Conservation (phyloP, 2,797 vertebrate genomes). For the Odontamblyopus lacepedii region DNA sequence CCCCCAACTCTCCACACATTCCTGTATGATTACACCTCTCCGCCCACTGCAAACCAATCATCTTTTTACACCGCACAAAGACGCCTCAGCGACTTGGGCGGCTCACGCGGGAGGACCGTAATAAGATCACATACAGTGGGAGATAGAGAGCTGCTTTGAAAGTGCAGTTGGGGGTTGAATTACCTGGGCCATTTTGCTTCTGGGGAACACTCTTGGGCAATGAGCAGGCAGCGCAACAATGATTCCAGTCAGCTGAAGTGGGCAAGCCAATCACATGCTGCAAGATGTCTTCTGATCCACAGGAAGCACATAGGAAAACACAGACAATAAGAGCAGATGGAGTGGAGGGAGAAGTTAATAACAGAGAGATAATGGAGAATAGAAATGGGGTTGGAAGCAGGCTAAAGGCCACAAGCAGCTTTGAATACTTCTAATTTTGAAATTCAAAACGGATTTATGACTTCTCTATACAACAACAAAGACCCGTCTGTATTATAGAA, state of each 20-base stretch:
- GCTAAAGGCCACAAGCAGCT: constrained; percentile 11
- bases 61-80: constrained; percentile 29
- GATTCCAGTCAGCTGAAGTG: constrained; percentile 42
- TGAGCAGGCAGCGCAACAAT: constrained; percentile 19
- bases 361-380: constrained; percentile 15
- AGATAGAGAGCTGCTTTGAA: constrained; percentile 25
- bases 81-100: constrained; percentile 7
- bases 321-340: constrained; percentile 26
- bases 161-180: constrained; percentile 25
- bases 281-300: constrained; percentile 26
- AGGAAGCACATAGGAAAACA: constrained; percentile 17
- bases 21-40: constrained; percentile 38
- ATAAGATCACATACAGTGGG: constrained; percentile 21
- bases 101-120: constrained; percentile 24
- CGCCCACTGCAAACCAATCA: constrained; percentile 43
- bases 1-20: constrained; percentile 30
- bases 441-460: constrained; percentile 9
- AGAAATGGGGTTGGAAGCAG: constrained; percentile 10
- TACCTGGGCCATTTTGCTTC: constrained; percentile 33
- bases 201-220: constrained; percentile 34
- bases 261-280: constrained; percentile 28
- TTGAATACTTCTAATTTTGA: constrained; percentile 20
- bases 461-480: constrained; percentile 1
- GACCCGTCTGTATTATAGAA: neutral
- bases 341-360: constrained; percentile 11